Base-by-base conservation (phyloP, 1,140 invertebrate genomes). In the Rhagoletis zephyria region DNA sequence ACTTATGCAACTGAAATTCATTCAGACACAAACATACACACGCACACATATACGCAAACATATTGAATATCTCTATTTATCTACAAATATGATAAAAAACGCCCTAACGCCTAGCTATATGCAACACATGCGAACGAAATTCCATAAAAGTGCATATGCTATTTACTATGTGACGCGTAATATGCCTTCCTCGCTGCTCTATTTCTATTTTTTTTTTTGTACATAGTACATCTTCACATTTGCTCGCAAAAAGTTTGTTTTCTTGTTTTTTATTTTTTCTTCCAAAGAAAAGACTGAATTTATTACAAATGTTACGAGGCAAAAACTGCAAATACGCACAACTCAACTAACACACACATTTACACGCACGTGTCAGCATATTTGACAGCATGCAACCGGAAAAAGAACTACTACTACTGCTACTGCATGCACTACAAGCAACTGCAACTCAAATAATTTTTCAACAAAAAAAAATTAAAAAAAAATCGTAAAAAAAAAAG, bases 361-460 rank as follows among this genome's bases (percentile, higher is more conserved):
- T 56, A 51, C 74, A 51, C 74, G n/a, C 16, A 81, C 56, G 74
- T 48, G 48, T n/a, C 74, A 81, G 30, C 30, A 81, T 81, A 81
- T 81, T 81, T 81, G 74, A 81, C 48, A 81, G 74, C 48, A 42
- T 81, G 74, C 74, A 81, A 81, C 74, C 74, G 74, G 74, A 81
- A 81, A 81, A 81, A 81, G 16, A 81, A 81, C 16, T 81, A 81
- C 74, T 81, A 81, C 74, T 30, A 30, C 30, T 30, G 30, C 30
- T 30, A 30, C 30, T 81, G 74, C 74, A 81, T 59, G 74, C 48
- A 81, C 51, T 9, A 48, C 74, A 19, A 56, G 48, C 74, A 56
- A 7, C 5, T 56, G 51, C 51, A 81, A 81, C 74, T 56, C 51
- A 45, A 70, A 70, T 45, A 45, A 45, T 12, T 30, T 63, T 63